A percentile compares a stretch with the other conserved stretches of the same genome.
Evolutionary conservation across 2,113 vertebrate genomes (phyloP).

Genomic region (Sminthopsis crassicaudata): DNA sequence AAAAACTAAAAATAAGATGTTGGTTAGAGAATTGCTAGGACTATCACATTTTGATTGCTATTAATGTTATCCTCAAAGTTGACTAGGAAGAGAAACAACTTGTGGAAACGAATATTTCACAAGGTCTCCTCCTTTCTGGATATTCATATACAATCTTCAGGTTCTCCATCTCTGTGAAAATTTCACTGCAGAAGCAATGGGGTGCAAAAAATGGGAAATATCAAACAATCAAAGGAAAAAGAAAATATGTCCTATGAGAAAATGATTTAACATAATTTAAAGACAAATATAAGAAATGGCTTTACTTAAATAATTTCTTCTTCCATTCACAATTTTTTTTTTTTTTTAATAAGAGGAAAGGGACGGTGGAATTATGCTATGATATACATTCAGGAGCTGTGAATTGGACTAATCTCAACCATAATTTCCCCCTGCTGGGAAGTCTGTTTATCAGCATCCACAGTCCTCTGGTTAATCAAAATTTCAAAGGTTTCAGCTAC

Average conservation of each 20-base stretch:
- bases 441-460: background rate
- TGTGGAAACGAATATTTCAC: background rate
- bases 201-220: background rate
- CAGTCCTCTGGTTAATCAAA: background rate
- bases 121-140: background rate
- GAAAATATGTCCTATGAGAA: constrained; percentile 31
- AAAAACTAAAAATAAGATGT: constrained; percentile 21
- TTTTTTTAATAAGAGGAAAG: background rate
- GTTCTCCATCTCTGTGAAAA: background rate
- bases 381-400: background rate
- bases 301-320: background rate
- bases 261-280: constrained; percentile 30
- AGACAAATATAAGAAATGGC: constrained; percentile 2
- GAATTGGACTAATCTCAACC: background rate
- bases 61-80: background rate
- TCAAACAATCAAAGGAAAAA: constrained; percentile 4
- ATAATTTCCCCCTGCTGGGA: background rate
- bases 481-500: background rate
- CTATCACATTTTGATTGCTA: background rate
- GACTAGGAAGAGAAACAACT: background rate
- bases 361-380: background rate
- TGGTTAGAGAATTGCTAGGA: background rate
- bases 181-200: background rate
- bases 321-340: background rate
- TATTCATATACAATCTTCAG: background rate